A percentile compares a stretch with the other conserved stretches of the same genome.
Evolutionary conservation across 2,888 invertebrate species (phyloP).

Genomic region (Apotomis turbidana): DNA sequence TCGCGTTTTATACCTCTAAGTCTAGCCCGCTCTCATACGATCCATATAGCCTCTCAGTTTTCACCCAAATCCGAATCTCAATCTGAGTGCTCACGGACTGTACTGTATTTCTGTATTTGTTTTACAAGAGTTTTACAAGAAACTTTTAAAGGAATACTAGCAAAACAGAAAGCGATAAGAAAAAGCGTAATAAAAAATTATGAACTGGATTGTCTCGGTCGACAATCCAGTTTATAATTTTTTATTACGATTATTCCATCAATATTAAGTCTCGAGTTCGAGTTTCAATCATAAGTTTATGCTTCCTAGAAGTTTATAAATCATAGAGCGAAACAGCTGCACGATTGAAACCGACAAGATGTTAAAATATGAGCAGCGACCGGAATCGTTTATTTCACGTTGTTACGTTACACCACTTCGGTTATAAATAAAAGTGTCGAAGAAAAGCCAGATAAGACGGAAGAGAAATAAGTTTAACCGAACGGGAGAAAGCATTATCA

Average conservation of each 20-base stretch:
- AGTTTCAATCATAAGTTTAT: slow-evolving; percentile 18
- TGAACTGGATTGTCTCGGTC: too few relatives aligned
- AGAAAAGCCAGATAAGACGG: slow-evolving; percentile 81
- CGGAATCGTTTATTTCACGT: slow-evolving; percentile 71
- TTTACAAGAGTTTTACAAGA: too few relatives aligned
- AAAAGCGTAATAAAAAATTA: too few relatives aligned
- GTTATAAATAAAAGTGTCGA: slow-evolving; percentile 80
- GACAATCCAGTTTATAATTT: slow-evolving; percentile 1
- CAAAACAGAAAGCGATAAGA: background rate
- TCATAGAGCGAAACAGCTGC: slow-evolving; percentile 45
- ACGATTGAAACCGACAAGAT: slow-evolving; percentile 59
- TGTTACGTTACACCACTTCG: slow-evolving; percentile 73
- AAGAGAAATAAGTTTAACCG: slow-evolving; percentile 82
- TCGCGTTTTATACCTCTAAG: too few relatives aligned
- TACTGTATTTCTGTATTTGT: too few relatives aligned
- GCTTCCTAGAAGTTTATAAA: slow-evolving; percentile 35
- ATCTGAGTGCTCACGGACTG: too few relatives aligned
- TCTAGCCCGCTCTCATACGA: too few relatives aligned
- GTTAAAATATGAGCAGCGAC: slow-evolving; percentile 67
- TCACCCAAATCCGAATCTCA: too few relatives aligned
- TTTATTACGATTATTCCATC: slow-evolving; percentile 11
- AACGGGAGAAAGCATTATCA: slow-evolving; percentile 83
- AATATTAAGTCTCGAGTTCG: background rate
- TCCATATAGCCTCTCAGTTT: too few relatives aligned
- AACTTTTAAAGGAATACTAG: too few relatives aligned